Evolutionary conservation across 1,140 invertebrate genomes (phyloP).

Genomic region (Solenopsis invicta): DNA sequence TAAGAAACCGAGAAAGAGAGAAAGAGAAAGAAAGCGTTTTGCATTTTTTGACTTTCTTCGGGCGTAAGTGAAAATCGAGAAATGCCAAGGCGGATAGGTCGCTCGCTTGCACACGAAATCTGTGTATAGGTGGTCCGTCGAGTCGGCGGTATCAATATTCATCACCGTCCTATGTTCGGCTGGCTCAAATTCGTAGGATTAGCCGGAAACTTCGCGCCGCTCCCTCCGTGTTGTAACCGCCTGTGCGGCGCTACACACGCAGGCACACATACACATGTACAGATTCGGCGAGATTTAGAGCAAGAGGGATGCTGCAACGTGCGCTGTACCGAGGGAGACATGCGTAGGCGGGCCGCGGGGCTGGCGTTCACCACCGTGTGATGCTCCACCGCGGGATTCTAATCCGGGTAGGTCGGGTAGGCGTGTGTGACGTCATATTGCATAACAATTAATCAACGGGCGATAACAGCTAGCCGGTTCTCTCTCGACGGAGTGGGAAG

Average conservation of each 20-base stretch:
- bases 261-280: not conserved
- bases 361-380: constrained; percentile 72
- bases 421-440: constrained; percentile 86
- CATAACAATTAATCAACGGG: constrained; percentile 88
- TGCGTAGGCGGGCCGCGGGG: constrained; percentile 15
- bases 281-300: constrained; percentile 20
- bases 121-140: constrained; percentile 62
- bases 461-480: constrained; percentile 85
- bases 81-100: constrained; percentile 26
- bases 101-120: constrained; percentile 35
- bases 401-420: constrained; percentile 80
- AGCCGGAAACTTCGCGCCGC: constrained; percentile 84
- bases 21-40: constrained; percentile 71
- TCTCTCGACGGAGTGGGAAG: constrained; percentile 84
- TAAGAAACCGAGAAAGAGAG: no score
- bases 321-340: constrained; percentile 31
- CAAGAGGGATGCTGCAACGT: constrained; percentile 9
- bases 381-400: constrained; percentile 81
- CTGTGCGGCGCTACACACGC: constrained; percentile 50
- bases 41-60: constrained; percentile 75
- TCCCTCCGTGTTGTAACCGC: constrained; percentile 74
- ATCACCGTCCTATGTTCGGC: constrained; percentile 87
- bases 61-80: constrained; percentile 54
- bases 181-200: constrained; percentile 86
- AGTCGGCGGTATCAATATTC: constrained; percentile 85